Base-by-base conservation (phyloP, 2,797 vertebrate genomes). In the Xiphorhynchus erythropygius region DNA sequence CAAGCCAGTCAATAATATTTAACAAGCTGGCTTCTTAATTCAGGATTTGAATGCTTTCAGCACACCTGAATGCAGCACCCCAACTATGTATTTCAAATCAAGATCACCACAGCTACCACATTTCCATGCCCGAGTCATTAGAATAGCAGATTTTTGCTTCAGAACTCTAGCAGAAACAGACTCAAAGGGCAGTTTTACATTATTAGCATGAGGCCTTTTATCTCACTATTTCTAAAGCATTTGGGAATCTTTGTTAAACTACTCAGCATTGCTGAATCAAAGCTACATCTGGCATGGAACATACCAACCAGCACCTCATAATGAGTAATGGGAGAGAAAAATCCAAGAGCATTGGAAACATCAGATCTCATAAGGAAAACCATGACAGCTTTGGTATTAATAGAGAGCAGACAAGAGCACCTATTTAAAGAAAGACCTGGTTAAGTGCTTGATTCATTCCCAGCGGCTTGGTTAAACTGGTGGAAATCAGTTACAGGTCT, bases 191-290 rank as follows among this genome's bases (percentile, higher is more conserved):
- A 93, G 87, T 91, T 94, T 87, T 87, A 79, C 63, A 35, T 64
- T 94, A 95, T 74, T 95, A 90, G 67, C 80, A 76, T 56, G 42
- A 92, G 56, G 76, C 25, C 83, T 95, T 96, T 97, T 79, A 94
- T 94, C 77, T 88, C 39, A 39, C 82, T 69, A 8, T 84, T 96
- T 95, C 93, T 88, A 91, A 96, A 91, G 93, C 71, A 64, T 78
- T 91, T 83, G 32, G 46, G 68, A 93, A 94, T 84, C 80, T 91
- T 86, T 90, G 78, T 90, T 81, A 52, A 90, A 84, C 74, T 73
- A 28, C 44, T 67, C 24, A 0, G 64, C 49, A 30, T 13, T 0
- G 5, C 47, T 62, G 77, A 95, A 96, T 91, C 91, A 84, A 94
- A 87, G 80, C 80, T 95, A 80, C 90, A 87, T 90, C 95, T 96